A percentile compares a stretch with the other conserved stretches of the same genome.
Conservation (phyloP, 2,113 vertebrate species). For the Speoplatyrhinus poulsoni region DNA sequence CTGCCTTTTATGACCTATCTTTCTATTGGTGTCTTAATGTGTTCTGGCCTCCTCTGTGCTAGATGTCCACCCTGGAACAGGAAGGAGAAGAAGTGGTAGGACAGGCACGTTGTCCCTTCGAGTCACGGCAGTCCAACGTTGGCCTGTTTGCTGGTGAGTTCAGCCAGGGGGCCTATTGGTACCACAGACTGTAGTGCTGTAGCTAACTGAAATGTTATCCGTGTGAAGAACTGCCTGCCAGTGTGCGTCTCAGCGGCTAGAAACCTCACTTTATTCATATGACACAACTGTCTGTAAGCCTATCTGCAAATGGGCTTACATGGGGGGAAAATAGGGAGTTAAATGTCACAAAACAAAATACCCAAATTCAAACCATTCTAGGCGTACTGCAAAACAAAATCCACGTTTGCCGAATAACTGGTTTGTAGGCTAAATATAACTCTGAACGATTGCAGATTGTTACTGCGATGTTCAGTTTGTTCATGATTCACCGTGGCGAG, state of each 20-base stretch:
- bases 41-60: conserved; percentile 19
- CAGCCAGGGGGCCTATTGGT: neutral
- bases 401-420: neutral
- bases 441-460: conserved; percentile 1
- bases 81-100: conserved; percentile 89
- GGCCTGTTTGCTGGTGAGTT: conserved; percentile 88
- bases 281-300: too few relatives aligned
- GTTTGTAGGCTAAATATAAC: conserved; percentile 4
- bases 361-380: too few relatives aligned
- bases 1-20: conserved; percentile 5
- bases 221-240: neutral
- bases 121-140: conserved; percentile 87
- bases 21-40: conserved; percentile 9
- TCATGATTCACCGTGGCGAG: conserved; percentile 20
- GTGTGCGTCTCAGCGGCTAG: neutral
- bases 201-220: neutral
- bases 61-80: conserved; percentile 84
- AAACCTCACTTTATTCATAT: too few relatives aligned
- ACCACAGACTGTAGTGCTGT: neutral
- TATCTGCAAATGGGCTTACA: too few relatives aligned
- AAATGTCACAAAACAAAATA: too few relatives aligned
- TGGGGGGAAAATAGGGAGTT: too few relatives aligned
- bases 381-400: too few relatives aligned
- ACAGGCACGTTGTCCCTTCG: conserved; percentile 91
- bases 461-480: conserved; percentile 2